Conservation (phyloP, 2,113 vertebrate genomes). For the Pteronura brasiliensis region DNA sequence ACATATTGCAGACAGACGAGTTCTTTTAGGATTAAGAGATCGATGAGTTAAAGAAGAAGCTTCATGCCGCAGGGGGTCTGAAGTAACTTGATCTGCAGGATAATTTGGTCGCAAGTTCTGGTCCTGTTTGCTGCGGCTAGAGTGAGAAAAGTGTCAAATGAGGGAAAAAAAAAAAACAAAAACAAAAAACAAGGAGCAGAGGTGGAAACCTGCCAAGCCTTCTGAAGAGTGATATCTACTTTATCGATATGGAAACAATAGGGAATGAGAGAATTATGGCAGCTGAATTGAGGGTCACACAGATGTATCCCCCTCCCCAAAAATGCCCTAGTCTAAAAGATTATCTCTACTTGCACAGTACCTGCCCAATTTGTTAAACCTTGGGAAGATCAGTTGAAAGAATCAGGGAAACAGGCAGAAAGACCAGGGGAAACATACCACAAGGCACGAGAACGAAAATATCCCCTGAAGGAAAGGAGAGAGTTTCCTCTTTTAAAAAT, state of each 20-base stretch:
- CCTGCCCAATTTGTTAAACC: background rate
- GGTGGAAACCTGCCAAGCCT: background rate
- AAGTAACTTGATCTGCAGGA: background rate
- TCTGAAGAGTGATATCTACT: background rate
- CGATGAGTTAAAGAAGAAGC: background rate
- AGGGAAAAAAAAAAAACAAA: constrained; percentile 21
- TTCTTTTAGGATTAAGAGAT: background rate
- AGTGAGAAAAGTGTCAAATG: constrained; percentile 57
- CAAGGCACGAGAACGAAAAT: background rate
- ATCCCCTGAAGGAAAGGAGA: background rate
- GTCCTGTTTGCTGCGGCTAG: constrained; percentile 52
- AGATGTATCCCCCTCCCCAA: background rate
- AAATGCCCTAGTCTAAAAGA: background rate
- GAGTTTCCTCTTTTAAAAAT: constrained; percentile 3
- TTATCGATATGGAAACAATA: background rate
- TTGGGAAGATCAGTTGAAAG: background rate
- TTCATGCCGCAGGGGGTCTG: background rate
- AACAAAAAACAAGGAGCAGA: background rate
- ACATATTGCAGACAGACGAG: background rate
- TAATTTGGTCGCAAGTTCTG: background rate
- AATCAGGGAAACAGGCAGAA: background rate
- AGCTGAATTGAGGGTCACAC: background rate
- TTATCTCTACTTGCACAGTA: background rate
- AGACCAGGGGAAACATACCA: background rate
- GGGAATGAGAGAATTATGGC: background rate